Evolutionary conservation across 2,888 invertebrate genomes (phyloP).

Genomic region (Caenorhabditis sulstoni): DNA sequence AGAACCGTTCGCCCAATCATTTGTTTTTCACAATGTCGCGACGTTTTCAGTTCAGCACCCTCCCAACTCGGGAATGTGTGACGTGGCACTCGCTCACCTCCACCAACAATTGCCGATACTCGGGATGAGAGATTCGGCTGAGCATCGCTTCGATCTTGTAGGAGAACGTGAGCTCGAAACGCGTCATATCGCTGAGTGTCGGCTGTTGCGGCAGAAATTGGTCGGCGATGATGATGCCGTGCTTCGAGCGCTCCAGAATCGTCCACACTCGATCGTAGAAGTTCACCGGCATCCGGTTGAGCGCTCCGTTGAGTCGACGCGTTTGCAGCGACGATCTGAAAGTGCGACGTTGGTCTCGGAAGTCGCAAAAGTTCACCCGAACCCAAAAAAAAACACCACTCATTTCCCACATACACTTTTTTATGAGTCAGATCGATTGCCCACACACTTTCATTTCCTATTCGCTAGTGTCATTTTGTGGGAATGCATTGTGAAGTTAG

Average conservation of each 20-base stretch:
- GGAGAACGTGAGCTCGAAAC: constrained; percentile 96
- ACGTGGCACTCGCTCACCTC: constrained; percentile 83
- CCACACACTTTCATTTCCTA: neutral
- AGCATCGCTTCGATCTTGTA: constrained; percentile 91
- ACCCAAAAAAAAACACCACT: too few species aligned
- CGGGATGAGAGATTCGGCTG: constrained; percentile 85
- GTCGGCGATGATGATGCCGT: constrained; percentile 88
- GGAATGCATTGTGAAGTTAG: too few species aligned
- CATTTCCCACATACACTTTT: too few species aligned
- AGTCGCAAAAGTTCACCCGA: too few species aligned
- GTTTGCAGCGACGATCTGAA: constrained; percentile 87
- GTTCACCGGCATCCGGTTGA: constrained; percentile 93
- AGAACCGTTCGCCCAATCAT: too few species aligned
- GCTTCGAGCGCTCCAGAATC: constrained; percentile 90
- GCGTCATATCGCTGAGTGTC: constrained; percentile 95
- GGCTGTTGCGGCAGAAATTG: constrained; percentile 91
- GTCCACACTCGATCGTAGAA: constrained; percentile 98
- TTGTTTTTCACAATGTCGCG: too few species aligned
- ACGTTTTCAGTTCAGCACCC: too few species aligned
- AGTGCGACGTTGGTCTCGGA: neutral
- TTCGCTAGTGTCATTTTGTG: neutral
- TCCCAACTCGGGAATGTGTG: too few species aligned
- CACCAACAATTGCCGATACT: constrained; percentile 86
- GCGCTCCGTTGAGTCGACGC: constrained; percentile 93
- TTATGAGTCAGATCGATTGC: too few species aligned